Conservation (phyloP, 2,888 invertebrate species). For the Lymantria monacha region DNA sequence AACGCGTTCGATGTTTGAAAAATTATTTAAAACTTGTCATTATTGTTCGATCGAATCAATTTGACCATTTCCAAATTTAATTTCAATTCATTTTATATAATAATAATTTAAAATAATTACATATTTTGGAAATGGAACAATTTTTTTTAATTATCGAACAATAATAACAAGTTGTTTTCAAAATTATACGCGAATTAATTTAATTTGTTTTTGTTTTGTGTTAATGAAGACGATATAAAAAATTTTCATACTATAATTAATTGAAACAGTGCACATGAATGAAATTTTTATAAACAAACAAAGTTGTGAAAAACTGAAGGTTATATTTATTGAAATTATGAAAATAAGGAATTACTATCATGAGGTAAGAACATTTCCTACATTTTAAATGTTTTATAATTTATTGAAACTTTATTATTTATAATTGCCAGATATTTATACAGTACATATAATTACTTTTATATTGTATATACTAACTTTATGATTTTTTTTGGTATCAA, state of each 20-base stretch:
- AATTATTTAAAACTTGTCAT: constrained; percentile 20
- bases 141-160: constrained; percentile 18
- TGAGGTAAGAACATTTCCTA: constrained; percentile 55
- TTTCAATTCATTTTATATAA: not conserved
- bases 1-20: constrained; percentile 21
- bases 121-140: not conserved
- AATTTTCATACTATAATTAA: not conserved
- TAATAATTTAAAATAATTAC: not conserved
- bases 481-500: too few species aligned
- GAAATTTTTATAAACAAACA: constrained; percentile 30
- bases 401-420: not conserved
- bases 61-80: constrained; percentile 3
- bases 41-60: constrained; percentile 21
- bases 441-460: too few species aligned
- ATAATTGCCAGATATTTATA: not conserved
- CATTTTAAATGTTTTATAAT: not conserved
- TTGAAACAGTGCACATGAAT: constrained; percentile 46
- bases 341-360: constrained; percentile 73
- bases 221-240: not conserved
- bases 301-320: constrained; percentile 44
- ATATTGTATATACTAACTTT: too few species aligned
- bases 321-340: constrained; percentile 62
- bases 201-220: constrained; percentile 11
- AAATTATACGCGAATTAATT: constrained; percentile 5
- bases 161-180: constrained; percentile 24